Percentiles rank a stretch among this genome's conserved stretches.
Evolutionary conservation across 2,888 invertebrate genomes (phyloP).

Genomic region (Lasioglossum pauxillum): DNA sequence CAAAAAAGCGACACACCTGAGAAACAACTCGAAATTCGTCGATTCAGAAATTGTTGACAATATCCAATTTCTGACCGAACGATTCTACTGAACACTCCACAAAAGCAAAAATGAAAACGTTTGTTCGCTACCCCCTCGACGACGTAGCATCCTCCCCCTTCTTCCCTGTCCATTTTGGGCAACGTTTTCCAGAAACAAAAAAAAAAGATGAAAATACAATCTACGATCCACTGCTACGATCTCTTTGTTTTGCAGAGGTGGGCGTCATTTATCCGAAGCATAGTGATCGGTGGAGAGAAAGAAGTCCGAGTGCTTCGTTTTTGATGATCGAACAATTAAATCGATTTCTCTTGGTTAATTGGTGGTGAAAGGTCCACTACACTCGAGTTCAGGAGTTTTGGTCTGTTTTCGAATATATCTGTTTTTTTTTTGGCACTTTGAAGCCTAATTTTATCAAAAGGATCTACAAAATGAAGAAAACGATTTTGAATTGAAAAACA

Average conservation of each 20-base stretch:
- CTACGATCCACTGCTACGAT: not conserved
- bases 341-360: not conserved
- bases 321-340: not conserved
- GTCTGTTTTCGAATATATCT: not conserved
- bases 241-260: not conserved
- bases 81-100: not conserved
- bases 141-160: slow-evolving; percentile 32
- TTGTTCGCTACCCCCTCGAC: slow-evolving; percentile 7
- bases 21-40: not conserved
- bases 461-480: not conserved
- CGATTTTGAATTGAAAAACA: not conserved
- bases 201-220: not conserved
- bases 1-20: not conserved
- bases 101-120: not conserved
- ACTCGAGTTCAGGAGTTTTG: not conserved
- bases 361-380: not conserved
- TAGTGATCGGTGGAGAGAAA: not conserved
- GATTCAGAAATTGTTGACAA: not conserved
- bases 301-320: not conserved
- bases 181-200: not conserved
- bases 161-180: not conserved
- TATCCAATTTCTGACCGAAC: not conserved
- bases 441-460: too few relatives aligned
- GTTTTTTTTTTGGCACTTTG: not conserved
- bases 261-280: not conserved